These are phyloP conservation scores for Marronus borbonicus DNA, from an alignment of 2,888 invertebrate species.

Conservation along the genomic window DNA sequence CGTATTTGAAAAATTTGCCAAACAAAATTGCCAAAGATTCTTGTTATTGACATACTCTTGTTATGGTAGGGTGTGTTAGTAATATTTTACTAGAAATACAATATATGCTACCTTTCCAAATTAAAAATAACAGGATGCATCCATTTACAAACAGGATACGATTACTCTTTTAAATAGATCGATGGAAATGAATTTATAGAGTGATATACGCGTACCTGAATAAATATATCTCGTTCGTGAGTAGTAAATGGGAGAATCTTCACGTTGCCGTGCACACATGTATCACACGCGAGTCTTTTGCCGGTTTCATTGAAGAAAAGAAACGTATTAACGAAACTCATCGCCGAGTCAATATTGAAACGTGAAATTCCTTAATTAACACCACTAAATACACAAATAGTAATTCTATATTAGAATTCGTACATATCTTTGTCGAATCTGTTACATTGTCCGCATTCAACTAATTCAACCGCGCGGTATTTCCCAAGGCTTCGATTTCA, in stretches of 20 bases:
- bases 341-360: constrained; percentile 34
- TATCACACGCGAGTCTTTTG: constrained; percentile 4
- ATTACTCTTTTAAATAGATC: constrained; percentile 40
- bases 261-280: constrained; percentile 5
- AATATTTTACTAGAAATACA: background rate
- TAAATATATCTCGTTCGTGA: constrained; percentile 30
- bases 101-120: background rate
- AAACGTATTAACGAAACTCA: constrained; percentile 33
- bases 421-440: too few relatives aligned
- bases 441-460: background rate
- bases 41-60: too few relatives aligned
- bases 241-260: constrained; percentile 12
- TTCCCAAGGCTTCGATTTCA: background rate
- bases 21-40: too few relatives aligned
- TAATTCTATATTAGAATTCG: background rate
- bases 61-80: too few relatives aligned
- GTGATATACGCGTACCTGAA: constrained; percentile 31
- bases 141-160: constrained; percentile 34
- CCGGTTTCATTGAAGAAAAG: constrained; percentile 32
- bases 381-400: constrained; percentile 18
- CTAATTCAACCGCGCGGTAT: constrained; percentile 16
- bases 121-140: constrained; percentile 28
- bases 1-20: too few relatives aligned
- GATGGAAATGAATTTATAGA: constrained; percentile 31
- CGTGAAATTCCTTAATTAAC: constrained; percentile 35